Evolutionary conservation across 2,888 invertebrate genomes (phyloP).

Genomic region (Hemistola chrysoprasaria): DNA sequence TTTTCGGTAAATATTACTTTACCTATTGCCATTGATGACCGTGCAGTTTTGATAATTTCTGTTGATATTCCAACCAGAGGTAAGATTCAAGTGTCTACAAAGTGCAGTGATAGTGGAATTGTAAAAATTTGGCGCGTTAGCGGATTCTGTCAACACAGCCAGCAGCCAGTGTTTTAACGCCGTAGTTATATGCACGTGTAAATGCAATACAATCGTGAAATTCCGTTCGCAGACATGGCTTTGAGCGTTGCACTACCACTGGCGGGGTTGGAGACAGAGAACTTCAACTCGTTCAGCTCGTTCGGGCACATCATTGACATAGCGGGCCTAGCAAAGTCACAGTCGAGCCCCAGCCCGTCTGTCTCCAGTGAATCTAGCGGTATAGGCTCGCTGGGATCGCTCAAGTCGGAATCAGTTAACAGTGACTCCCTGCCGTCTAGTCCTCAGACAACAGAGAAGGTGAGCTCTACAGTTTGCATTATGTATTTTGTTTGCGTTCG

Average conservation of each 20-base stretch:
- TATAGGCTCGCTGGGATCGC: conserved; percentile 81
- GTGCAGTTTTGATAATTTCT: conserved; percentile 39
- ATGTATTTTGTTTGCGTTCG: conserved; percentile 71
- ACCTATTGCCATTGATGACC: conserved; percentile 44
- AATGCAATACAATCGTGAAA: conserved; percentile 58
- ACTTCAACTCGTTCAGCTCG: conserved; percentile 74
- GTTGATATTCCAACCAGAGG: conserved; percentile 41
- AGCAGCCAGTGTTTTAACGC: conserved; percentile 54
- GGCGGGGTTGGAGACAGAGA: conserved; percentile 79
- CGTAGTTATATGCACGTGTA: conserved; percentile 74
- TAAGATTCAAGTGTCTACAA: conserved; percentile 39
- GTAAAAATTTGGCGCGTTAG: conserved; percentile 70
- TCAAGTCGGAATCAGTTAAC: conserved; percentile 75
- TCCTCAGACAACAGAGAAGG: conserved; percentile 80
- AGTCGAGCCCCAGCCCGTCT: conserved; percentile 80
- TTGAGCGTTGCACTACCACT: conserved; percentile 83
- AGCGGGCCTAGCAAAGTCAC: conserved; percentile 74
- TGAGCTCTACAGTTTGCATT: conserved; percentile 48
- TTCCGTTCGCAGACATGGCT: conserved; percentile 81
- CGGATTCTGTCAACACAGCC: conserved; percentile 74
- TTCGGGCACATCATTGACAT: conserved; percentile 77
- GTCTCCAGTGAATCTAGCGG: conserved; percentile 84
- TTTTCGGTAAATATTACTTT: conserved; percentile 78
- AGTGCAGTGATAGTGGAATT: conserved; percentile 45
- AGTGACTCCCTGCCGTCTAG: conserved; percentile 76